A percentile compares a stretch with the other conserved stretches of the same genome.
phyloP scores from a whole-genome alignment of 2,888 invertebrate species.

The Eurois occulta region DNA sequence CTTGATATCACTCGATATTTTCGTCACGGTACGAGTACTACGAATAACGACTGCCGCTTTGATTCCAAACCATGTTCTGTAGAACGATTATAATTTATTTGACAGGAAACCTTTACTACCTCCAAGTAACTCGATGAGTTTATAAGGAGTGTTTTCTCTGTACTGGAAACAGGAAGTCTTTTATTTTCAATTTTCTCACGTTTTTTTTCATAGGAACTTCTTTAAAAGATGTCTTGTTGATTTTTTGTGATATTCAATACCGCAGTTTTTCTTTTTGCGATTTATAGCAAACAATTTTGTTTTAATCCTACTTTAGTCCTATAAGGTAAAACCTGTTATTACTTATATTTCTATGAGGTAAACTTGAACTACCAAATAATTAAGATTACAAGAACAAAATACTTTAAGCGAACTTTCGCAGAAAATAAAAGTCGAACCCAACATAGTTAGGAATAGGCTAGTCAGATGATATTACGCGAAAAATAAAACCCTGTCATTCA shows the following conservation, averaged over 20 bases:
- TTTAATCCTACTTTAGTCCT: not conserved
- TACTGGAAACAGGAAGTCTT: not conserved
- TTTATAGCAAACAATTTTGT: not conserved
- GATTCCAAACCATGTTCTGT: slow-evolving; percentile 30
- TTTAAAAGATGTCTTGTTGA: not conserved
- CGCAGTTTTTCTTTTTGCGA: not conserved
- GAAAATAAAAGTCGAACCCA: not conserved
- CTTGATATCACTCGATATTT: slow-evolving; percentile 66
- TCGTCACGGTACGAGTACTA: slow-evolving; percentile 41
- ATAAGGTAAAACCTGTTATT: not conserved
- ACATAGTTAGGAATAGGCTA: not conserved
- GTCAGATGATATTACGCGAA: not conserved
- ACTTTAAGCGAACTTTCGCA: not conserved
- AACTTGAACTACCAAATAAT: too few species aligned
- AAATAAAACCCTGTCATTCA: not conserved
- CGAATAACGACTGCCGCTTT: slow-evolving; percentile 19
- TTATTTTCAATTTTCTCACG: slow-evolving; percentile 23
- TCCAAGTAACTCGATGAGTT: slow-evolving; percentile 15
- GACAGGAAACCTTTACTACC: slow-evolving; percentile 17
- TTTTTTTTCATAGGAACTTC: slow-evolving; percentile 10
- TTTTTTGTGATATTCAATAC: not conserved
- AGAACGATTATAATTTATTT: slow-evolving; percentile 31
- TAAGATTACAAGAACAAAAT: not conserved
- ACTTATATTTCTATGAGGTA: not conserved
- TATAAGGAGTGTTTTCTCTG: slow-evolving; percentile 13